Percentiles rank a stretch among this genome's conserved stretches.
These are phyloP conservation scores for Sebastes paucispinis DNA, from an alignment of 2,797 vertebrate species.

Conservation along the genomic window DNA sequence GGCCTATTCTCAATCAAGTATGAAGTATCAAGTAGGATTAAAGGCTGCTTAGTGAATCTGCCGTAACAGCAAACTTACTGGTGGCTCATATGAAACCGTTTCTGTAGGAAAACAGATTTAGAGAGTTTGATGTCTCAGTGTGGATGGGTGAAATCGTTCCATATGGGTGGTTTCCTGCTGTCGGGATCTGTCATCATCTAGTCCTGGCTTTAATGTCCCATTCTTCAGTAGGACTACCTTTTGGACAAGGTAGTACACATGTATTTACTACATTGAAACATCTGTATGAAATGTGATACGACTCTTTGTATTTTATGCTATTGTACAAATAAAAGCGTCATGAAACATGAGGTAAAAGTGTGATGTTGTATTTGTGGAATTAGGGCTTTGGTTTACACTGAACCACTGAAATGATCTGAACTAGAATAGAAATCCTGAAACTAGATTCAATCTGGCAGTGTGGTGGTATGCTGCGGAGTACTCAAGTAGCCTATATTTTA, in stretches of 20 bases:
- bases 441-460: not conserved
- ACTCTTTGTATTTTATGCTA: conserved; percentile 81
- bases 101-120: not conserved
- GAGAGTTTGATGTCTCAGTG: not conserved
- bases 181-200: conserved; percentile 19
- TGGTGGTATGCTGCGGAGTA: not conserved
- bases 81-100: not conserved
- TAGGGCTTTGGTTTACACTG: not conserved
- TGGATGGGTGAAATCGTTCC: not conserved
- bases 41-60: conserved; percentile 16
- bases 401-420: not conserved
- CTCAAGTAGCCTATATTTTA: not conserved
- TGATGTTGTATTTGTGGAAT: not conserved
- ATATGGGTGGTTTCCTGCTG: not conserved
- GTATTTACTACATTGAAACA: conserved; percentile 57
- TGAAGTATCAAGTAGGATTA: conserved; percentile 16
- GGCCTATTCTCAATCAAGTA: conserved; percentile 3
- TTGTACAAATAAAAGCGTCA: conserved; percentile 80
- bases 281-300: conserved; percentile 62
- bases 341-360: conserved; percentile 20
- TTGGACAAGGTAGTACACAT: conserved; percentile 7
- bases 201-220: conserved; percentile 14
- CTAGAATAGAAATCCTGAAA: not conserved
- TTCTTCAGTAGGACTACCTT: conserved; percentile 15
- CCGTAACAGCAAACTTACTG: not conserved